Percentiles rank a stretch among this genome's conserved stretches.
These are phyloP conservation scores for Microtus pennsylvanicus DNA, from an alignment of 2,113 vertebrate species.

Conservation along the genomic window DNA sequence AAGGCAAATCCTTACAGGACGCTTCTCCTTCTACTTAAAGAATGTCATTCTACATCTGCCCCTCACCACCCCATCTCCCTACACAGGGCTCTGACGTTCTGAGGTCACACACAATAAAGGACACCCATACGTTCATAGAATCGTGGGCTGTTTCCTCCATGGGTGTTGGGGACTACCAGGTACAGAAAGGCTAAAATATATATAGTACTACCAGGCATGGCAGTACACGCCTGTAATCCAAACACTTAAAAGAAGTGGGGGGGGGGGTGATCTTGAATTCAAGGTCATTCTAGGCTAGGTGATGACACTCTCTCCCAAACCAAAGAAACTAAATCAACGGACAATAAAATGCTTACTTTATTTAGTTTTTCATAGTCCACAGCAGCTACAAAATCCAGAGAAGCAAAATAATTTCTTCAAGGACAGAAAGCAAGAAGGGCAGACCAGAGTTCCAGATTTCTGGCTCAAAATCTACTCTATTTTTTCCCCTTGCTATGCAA, in stretches of 20 bases:
- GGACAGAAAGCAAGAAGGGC: background rate
- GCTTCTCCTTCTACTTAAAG: background rate
- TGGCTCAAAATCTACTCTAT: background rate
- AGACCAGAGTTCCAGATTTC: background rate
- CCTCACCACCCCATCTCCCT: background rate
- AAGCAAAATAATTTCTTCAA: conserved; percentile 21
- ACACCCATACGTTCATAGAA: background rate
- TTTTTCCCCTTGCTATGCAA: background rate
- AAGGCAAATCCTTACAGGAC: background rate
- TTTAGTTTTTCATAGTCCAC: background rate
- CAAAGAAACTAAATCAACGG: background rate
- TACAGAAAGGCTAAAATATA: background rate
- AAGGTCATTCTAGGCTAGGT: background rate
- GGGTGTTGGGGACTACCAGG: background rate
- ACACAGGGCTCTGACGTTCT: background rate
- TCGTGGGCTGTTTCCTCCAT: background rate
- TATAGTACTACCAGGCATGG: background rate
- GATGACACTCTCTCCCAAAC: no score
- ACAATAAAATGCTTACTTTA: background rate
- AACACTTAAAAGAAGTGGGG: background rate
- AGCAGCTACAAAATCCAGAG: background rate
- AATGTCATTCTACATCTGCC: background rate
- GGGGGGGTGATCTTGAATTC: background rate
- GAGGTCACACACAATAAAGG: background rate
- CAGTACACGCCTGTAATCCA: background rate